Base-by-base conservation (phyloP, 2,888 invertebrate genomes). In the Drosophila neonasuta region DNA sequence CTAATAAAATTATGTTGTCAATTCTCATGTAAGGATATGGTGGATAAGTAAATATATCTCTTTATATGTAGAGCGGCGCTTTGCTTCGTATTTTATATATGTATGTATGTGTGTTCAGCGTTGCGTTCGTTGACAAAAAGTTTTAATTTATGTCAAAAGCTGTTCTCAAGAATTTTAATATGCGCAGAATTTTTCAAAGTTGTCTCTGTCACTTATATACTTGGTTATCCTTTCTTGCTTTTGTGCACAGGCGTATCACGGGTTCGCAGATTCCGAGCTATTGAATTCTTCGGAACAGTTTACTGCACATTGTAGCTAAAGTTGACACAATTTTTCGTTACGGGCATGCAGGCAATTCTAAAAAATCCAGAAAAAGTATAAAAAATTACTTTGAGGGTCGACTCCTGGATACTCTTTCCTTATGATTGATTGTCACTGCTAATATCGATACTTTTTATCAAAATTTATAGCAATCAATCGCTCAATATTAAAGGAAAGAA, bases 141-240 rank as follows among this genome's bases (percentile, higher is more conserved):
- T 90, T 90, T 90, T 90, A 90, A 90, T 90, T 90, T 90, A 90
- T 90, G 89, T 88, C 86, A 87, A 88, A 86, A 90, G 90, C 90
- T 90, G 87, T 87, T 87, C 78, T 80, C 83, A 89, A 87, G 89
- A 90, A 90, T 90, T 90, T 90, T 90, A 90, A 90, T 90, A 90
- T 90, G 86, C 81, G 87, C 85, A 80, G 74, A 86, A 77, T 85
- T 79, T 84, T 80, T 80, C 74, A 77, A 87, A 86, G 72, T 80
- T 82, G 71, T 68, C 73, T 74, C 66, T 76, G 64, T 69, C 77
- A 68, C 68, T 76, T 54, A 68, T 70, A 64, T 71, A 58, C 65
- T 68, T 59, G 58, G 63, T 49, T 64, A 63, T 54, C 62, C 58
- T 15, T 39, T 66, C 48, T 52, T 46, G 45, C 15, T 42, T 41